Base-by-base conservation (phyloP, 2,797 vertebrate species). In the Sebastes oblongus region DNA sequence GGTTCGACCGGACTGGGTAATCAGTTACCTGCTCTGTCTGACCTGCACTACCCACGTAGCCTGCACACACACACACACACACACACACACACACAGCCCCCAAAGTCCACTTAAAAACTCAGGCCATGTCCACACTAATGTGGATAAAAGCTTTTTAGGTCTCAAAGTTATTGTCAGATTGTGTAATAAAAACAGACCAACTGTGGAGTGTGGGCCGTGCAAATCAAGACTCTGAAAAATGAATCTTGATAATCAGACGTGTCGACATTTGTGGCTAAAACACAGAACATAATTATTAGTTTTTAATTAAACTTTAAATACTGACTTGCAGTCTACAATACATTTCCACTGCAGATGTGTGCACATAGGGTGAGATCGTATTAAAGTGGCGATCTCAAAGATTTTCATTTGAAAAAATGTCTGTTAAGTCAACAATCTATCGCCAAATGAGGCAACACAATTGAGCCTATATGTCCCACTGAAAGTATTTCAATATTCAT, bases 1-100 rank as follows among this genome's bases (percentile, higher is more conserved):
- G 77, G 81, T 93, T 94, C 83, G 85, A 94, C 90, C 89, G 65
- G 89, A 90, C 80, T 88, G 88, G 93, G 84, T 95, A 96, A 96
- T 96, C 79, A 96, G 94, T 96, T 94, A 95, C 94, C 92, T 83
- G 87, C 85, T 81, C 86, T 90, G 80, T 88, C 88, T 92, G 92
- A 93, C 79, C 83, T 83, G 87, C 14, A 14, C 82, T 75, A 66
- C 86, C 77, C 80, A 74, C 59, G 12, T 11, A 80, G 46, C 46
- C 46, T 22, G 5, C 13, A 22, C 13, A 72, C 25, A 60, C n/a
- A n/a, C n/a, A n/a, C n/a, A n/a, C 13, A 22, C 13, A 72, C 25
- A 60, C 67, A 74, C 73, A 70, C 61, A 29, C 71, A 73, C 73
- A 75, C 20, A 50, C 50, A 60, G 32, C 74, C 75, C 77, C 59